Conservation (phyloP, 2,888 invertebrate species). For the Eupithecia insigniata region DNA sequence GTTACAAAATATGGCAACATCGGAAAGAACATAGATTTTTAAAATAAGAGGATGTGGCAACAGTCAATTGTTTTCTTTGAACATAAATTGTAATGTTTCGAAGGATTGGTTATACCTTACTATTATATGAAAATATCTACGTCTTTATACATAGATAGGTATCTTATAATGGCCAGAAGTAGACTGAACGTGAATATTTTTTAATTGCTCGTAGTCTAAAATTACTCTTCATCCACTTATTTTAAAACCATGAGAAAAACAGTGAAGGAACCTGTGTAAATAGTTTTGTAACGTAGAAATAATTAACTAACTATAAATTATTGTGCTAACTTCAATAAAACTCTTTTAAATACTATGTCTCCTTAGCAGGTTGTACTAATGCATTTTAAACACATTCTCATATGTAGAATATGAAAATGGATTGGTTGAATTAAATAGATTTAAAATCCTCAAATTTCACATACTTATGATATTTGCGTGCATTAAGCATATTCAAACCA, state of each 20-base stretch:
- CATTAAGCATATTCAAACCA: slow-evolving; percentile 24
- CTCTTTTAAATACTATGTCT: slow-evolving; percentile 56
- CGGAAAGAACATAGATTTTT: slow-evolving; percentile 58
- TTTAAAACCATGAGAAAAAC: slow-evolving; percentile 35
- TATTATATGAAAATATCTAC: not conserved
- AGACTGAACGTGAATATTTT: not conserved
- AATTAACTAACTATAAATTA: slow-evolving; percentile 64
- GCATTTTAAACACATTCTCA: slow-evolving; percentile 49
- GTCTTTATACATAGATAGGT: not conserved
- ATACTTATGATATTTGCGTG: not conserved
- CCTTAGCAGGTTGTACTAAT: slow-evolving; percentile 72
- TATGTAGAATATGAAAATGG: slow-evolving; percentile 63
- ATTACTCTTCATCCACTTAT: slow-evolving; percentile 35
- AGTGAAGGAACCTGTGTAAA: slow-evolving; percentile 41
- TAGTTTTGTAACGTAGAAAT: slow-evolving; percentile 47
- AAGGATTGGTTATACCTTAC: not conserved
- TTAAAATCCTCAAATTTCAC: slow-evolving; percentile 4
- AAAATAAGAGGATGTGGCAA: slow-evolving; percentile 31
- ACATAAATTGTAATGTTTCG: not conserved
- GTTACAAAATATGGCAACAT: slow-evolving; percentile 79
- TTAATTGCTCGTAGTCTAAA: not conserved
- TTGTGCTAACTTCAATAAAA: slow-evolving; percentile 47
- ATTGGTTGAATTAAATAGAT: slow-evolving; percentile 48
- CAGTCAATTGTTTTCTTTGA: not conserved
- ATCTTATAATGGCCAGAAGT: not conserved